Evolutionary conservation across 2,113 vertebrate species (phyloP).

Genomic region (Meriones unguiculatus): DNA sequence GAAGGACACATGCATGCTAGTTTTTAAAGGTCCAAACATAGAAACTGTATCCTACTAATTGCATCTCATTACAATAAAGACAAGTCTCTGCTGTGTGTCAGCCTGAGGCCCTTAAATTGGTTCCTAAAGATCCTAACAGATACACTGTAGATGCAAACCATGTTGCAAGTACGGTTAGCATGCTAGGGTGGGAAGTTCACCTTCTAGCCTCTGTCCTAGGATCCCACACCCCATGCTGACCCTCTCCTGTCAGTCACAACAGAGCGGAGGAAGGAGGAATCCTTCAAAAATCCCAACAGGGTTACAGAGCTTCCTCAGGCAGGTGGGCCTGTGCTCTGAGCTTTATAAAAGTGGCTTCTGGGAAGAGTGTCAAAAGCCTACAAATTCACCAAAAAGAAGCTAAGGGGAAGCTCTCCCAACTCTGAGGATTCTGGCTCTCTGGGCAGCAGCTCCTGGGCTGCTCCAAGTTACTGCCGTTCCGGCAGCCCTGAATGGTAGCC

Average conservation of each 20-base stretch:
- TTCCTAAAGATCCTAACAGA: neutral
- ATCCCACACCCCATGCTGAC: neutral
- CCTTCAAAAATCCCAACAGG: neutral
- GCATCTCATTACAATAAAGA: neutral
- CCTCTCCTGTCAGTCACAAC: neutral
- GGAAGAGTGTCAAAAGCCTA: neutral
- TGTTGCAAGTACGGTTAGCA: neutral
- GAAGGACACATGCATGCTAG: neutral
- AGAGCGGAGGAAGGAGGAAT: neutral
- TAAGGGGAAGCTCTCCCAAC: rapidly evolving
- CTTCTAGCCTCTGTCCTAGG: neutral
- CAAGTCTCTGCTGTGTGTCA: neutral
- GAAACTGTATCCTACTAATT: neutral
- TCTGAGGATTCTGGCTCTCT: neutral
- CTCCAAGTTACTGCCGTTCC: neutral
- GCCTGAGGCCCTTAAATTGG: neutral
- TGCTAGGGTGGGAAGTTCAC: rapidly evolving
- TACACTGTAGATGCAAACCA: neutral
- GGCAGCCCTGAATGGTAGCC: neutral
- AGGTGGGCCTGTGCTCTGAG: neutral
- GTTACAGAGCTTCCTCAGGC: neutral
- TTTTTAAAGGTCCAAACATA: neutral
- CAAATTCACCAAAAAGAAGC: neutral
- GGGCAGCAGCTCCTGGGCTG: rapidly evolving
- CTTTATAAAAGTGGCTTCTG: neutral